These are phyloP conservation scores for Argya squamiceps DNA, from an alignment of 2,797 vertebrate species.

Conservation along the genomic window DNA sequence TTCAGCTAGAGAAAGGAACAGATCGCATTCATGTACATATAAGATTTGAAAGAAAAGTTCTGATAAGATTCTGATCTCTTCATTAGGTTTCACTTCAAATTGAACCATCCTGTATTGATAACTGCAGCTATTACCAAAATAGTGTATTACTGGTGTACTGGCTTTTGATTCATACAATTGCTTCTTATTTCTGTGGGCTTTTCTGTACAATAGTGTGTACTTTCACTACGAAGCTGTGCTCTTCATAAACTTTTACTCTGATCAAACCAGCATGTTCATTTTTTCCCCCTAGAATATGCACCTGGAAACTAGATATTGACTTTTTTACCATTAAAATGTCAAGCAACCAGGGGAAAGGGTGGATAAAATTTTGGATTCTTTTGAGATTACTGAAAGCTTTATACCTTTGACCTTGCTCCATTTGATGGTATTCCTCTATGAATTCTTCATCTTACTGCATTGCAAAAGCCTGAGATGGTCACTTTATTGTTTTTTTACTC, in stretches of 20 bases:
- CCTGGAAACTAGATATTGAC: background rate
- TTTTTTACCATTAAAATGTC: background rate
- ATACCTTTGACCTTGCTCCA: background rate
- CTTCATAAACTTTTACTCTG: background rate
- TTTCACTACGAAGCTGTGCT: background rate
- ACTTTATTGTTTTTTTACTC: conserved; percentile 22
- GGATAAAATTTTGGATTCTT: background rate
- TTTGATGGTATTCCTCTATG: background rate
- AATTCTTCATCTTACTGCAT: conserved; percentile 3
- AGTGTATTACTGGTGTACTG: background rate
- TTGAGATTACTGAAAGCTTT: background rate
- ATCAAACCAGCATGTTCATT: background rate
- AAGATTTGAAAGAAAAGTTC: conserved; percentile 13
- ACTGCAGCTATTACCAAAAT: background rate
- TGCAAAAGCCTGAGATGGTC: background rate
- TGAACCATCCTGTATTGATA: background rate
- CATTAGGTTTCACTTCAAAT: background rate
- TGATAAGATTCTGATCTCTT: background rate
- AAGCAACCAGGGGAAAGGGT: background rate
- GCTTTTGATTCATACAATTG: background rate
- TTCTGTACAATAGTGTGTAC: background rate
- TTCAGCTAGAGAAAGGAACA: conserved; percentile 30
- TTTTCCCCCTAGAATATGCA: background rate
- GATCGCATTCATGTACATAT: background rate
- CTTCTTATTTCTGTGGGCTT: background rate